phyloP scores from a whole-genome alignment of 2,113 vertebrate genomes.

The Pseudorasbora parva region DNA sequence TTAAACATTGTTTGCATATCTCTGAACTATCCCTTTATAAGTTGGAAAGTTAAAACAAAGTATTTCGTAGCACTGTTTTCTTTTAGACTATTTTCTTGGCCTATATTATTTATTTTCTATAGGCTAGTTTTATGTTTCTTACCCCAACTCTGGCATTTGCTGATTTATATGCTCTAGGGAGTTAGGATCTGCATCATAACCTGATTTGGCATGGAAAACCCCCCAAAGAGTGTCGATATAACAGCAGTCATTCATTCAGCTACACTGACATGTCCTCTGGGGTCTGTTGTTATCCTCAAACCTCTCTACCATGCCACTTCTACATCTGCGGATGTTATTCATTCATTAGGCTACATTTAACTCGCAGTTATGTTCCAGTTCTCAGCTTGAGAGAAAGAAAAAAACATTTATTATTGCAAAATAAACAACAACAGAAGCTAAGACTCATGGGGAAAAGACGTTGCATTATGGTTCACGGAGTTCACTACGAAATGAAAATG shows the following conservation, averaged over 20 bases:
- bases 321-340: background rate
- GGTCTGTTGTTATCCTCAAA: background rate
- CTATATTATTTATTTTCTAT: too few species aligned
- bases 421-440: background rate
- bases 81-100: too few species aligned
- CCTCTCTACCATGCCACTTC: background rate
- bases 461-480: too few species aligned
- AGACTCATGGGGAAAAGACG: too few species aligned
- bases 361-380: background rate
- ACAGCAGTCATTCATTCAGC: background rate
- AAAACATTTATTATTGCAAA: background rate
- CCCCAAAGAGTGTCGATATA: background rate
- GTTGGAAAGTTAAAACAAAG: background rate
- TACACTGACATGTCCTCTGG: background rate
- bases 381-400: background rate
- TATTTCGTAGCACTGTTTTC: background rate
- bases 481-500: too few species aligned
- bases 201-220: conserved; percentile 14
- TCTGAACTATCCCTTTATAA: background rate
- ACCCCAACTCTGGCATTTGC: background rate
- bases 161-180: background rate
- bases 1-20: background rate
- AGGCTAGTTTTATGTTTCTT: background rate
- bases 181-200: background rate
- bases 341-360: background rate